Evolutionary conservation across 2,797 vertebrate genomes (phyloP), one percentile per base, ranked within the genome.

Genomic region (Euthynnus affinis): DNA sequence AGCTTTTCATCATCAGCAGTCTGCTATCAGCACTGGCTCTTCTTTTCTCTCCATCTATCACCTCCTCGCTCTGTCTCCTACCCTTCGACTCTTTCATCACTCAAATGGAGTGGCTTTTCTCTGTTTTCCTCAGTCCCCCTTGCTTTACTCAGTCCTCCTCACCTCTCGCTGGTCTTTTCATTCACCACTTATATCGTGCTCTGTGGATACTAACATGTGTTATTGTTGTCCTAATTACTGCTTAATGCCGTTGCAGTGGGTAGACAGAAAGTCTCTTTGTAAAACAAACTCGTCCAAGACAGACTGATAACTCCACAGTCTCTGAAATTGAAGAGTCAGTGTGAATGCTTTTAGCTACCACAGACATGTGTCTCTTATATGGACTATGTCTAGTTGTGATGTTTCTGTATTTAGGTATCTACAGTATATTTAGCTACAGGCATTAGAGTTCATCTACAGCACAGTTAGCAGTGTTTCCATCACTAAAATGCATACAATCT

Each of bases 201-300:
- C 72, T 65, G 44, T 82, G 72, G 87, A 80, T 81, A 58, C 80
- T 64, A 79, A 85, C 78, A 63, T 65, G 70, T 70, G 62, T 81
- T 75, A 86, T 89, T 87, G 81, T 75, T 65, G 48, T 68, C 70
- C 77, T 89, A 89, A 93, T 92, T 89, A 85, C 67, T 73, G 73
- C 83, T 80, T 66, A 65, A n/a, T 84, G 72, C 32, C 56, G 49
- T 82, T 75, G 79, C 73, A 58, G 81, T 88, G 79, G 69, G 84
- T 59, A 74, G 84, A 82, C 23, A 59, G 61, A 74, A 62, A 76
- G 67, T 72, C 71, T 76, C 15, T 52, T 10, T 58, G 73, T 81
- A 62, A 81, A 73, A 73, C 42, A 37, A 78, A 78, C 51, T 79
- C 57, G 65, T 81, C 34, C 17, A 55, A 44, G 22, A 58, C 58